A percentile compares a stretch with the other conserved stretches of the same genome.
Evolutionary conservation across 2,797 vertebrate genomes (phyloP).

Genomic region (Sphenodon punctatus): DNA sequence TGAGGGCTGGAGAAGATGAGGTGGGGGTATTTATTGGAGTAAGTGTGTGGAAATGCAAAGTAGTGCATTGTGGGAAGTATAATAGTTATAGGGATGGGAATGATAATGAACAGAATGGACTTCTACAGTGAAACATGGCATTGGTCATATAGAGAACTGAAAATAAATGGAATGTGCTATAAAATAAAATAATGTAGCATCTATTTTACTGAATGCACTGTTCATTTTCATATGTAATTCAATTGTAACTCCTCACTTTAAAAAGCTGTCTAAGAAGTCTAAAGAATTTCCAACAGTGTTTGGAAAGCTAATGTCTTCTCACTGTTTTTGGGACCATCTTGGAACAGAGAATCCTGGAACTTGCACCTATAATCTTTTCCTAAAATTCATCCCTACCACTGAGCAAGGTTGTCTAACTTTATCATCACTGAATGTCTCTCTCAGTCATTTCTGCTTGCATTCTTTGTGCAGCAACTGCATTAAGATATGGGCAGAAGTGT

Average conservation of each 20-base stretch:
- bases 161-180: neutral
- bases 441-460: neutral
- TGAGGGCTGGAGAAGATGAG: no score
- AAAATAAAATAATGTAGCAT: neutral
- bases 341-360: neutral
- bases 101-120: no score
- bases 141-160: fast-evolving
- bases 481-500: neutral
- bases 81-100: no score
- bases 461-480: neutral
- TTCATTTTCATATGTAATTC: neutral
- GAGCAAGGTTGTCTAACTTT: neutral
- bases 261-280: no score
- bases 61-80: no score
- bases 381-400: neutral
- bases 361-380: fast-evolving
- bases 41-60: no score
- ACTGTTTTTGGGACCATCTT: neutral
- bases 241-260: fast-evolving
- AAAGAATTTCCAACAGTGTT: neutral
- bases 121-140: no score
- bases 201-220: fast-evolving
- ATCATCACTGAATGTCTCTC: neutral
- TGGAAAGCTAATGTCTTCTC: neutral
- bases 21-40: no score